These are phyloP conservation scores for Rhizoglyphus robini DNA, from an alignment of 1,140 invertebrate species.

Conservation along the genomic window DNA sequence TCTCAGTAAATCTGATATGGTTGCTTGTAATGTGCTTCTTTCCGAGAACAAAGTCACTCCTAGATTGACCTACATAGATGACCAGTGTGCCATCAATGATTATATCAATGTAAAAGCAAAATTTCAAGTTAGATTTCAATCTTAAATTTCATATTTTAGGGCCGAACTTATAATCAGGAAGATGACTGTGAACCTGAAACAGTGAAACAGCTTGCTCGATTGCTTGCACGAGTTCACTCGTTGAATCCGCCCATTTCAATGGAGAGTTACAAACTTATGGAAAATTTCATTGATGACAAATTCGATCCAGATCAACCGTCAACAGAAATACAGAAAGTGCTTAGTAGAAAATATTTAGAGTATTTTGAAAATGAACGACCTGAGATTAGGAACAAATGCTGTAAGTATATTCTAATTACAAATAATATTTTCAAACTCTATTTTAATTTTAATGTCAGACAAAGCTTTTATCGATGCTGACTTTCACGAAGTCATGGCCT, in stretches of 20 bases:
- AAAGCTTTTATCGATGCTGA: neutral
- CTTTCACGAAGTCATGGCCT: neutral
- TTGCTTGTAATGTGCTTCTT: neutral
- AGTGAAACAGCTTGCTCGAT: neutral
- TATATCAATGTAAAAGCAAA: neutral
- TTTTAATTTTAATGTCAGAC: neutral
- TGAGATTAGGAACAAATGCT: neutral
- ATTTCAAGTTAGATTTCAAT: neutral
- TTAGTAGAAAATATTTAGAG: neutral
- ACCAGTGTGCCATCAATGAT: neutral
- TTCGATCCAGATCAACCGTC: too few relatives aligned
- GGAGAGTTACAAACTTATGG: neutral
- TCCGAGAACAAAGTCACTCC: neutral
- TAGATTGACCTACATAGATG: neutral
- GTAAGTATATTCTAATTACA: neutral
- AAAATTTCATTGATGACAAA: neutral
- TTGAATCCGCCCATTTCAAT: neutral
- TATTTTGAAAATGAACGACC: neutral
- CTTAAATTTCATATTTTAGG: too few relatives aligned
- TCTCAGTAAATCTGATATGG: neutral
- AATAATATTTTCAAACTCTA: too few relatives aligned
- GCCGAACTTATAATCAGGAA: constrained; percentile 2
- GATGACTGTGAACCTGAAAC: constrained; percentile 1
- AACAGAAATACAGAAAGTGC: neutral
- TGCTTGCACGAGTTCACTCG: neutral